Evolutionary conservation across 2,113 vertebrate genomes (phyloP).

Genomic region (Diadophis punctatus): DNA sequence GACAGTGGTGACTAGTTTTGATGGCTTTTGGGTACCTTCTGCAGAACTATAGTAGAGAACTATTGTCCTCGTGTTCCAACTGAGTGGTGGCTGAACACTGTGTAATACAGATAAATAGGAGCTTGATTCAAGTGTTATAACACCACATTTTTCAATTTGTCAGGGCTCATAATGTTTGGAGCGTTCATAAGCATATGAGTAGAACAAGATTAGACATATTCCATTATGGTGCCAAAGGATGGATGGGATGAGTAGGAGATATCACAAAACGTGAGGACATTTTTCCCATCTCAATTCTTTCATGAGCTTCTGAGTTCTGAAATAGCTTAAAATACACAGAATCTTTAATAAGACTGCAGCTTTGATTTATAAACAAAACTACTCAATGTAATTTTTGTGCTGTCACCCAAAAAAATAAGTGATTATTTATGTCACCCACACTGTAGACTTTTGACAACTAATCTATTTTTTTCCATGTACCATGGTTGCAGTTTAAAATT

Average conservation of each 20-base stretch:
- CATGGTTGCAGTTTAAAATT: not conserved
- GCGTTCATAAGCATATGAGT: not conserved
- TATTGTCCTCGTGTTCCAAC: not conserved
- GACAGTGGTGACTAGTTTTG: not conserved
- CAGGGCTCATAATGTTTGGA: not conserved
- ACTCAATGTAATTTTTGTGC: slow-evolving; percentile 24
- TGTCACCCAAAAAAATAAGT: slow-evolving; percentile 31
- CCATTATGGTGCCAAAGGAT: not conserved
- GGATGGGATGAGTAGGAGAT: not conserved
- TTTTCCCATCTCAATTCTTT: not conserved
- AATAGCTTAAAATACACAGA: not conserved
- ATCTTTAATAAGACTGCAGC: slow-evolving; percentile 6
- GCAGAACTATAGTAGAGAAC: not conserved
- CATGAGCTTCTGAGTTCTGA: not conserved
- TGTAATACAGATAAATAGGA: not conserved
- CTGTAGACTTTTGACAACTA: slow-evolving; percentile 1
- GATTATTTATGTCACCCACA: not conserved
- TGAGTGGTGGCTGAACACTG: not conserved
- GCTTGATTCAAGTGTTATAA: slow-evolving; percentile 8
- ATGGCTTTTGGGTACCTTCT: not conserved
- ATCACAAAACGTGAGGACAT: not conserved
- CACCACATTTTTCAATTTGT: slow-evolving; percentile 7
- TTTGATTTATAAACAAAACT: not conserved
- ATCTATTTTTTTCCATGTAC: slow-evolving; percentile 23
- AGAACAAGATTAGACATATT: slow-evolving; percentile 16